Evolutionary conservation across 2,888 invertebrate genomes (phyloP).

Genomic region (Rhagonycha lutea): DNA sequence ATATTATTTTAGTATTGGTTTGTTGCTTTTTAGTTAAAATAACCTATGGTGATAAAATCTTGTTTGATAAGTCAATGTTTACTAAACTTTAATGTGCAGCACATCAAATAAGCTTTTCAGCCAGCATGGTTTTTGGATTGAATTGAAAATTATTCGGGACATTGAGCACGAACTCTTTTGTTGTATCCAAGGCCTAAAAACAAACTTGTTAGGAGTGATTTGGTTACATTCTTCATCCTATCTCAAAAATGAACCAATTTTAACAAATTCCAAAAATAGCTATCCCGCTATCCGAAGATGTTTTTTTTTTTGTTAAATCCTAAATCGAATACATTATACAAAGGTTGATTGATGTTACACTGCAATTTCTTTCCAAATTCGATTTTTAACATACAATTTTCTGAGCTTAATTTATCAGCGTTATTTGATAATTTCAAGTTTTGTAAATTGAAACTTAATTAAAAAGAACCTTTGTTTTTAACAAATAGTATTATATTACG

Average conservation of each 20-base stretch:
- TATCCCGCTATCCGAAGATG: neutral
- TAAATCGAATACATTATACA: neutral
- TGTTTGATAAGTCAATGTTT: neutral
- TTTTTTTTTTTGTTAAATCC: neutral
- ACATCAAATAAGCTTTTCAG: neutral
- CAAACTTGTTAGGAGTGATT: conserved; percentile 1
- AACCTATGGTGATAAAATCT: neutral
- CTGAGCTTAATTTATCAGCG: neutral
- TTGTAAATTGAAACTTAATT: too few relatives aligned
- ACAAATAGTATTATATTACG: neutral
- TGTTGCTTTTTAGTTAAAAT: neutral
- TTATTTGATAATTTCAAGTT: neutral
- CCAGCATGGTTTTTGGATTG: neutral
- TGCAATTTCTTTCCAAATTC: neutral
- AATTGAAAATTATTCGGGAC: conserved; percentile 4
- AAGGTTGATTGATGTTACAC: neutral
- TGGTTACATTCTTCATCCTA: neutral
- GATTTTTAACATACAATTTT: neutral
- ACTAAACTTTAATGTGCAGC: neutral
- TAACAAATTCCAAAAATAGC: neutral
- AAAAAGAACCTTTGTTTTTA: too few relatives aligned
- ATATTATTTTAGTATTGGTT: neutral
- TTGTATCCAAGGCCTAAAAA: neutral
- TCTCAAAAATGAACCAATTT: neutral
- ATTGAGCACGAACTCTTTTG: neutral